Conservation (phyloP, 2,888 invertebrate genomes). For the Dysmachus trigonus region DNA sequence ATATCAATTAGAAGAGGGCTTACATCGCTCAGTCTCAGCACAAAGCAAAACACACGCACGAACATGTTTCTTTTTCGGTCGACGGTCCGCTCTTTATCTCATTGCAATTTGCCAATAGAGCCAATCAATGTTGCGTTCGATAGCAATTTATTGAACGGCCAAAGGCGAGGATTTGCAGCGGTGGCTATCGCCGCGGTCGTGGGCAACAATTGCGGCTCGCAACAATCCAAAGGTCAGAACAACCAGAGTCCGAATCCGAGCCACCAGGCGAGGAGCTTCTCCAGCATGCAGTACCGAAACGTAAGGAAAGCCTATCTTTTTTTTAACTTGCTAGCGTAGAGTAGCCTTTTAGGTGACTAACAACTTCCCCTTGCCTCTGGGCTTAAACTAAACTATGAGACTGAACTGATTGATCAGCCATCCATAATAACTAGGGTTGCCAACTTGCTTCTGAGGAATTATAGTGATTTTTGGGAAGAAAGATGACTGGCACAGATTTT, state of each 20-base stretch:
- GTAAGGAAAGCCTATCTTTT: slow-evolving; percentile 29
- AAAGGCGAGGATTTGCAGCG: slow-evolving; percentile 22
- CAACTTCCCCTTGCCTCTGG: background rate
- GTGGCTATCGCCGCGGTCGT: slow-evolving; percentile 39
- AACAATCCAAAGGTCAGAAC: background rate
- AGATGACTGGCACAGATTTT: too few relatives aligned
- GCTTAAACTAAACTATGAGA: too few relatives aligned
- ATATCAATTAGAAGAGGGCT: background rate
- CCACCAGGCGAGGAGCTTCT: slow-evolving; percentile 42
- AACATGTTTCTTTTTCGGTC: slow-evolving; percentile 14
- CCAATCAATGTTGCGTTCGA: slow-evolving; percentile 18
- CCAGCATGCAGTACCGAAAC: slow-evolving; percentile 40
- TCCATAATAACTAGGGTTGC: background rate
- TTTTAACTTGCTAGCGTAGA: slow-evolving; percentile 16
- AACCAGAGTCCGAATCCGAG: too few relatives aligned
- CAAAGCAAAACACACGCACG: background rate
- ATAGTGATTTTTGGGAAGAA: too few relatives aligned
- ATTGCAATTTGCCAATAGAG: slow-evolving; percentile 5
- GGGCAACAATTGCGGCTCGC: background rate
- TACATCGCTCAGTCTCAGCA: background rate
- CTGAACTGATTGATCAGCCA: too few relatives aligned
- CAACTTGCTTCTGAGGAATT: too few relatives aligned
- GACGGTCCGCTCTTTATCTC: background rate
- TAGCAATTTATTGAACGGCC: background rate
- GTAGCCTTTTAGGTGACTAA: background rate